phyloP scores from a whole-genome alignment of 2,888 invertebrate genomes.

The Dasypolia templi region DNA sequence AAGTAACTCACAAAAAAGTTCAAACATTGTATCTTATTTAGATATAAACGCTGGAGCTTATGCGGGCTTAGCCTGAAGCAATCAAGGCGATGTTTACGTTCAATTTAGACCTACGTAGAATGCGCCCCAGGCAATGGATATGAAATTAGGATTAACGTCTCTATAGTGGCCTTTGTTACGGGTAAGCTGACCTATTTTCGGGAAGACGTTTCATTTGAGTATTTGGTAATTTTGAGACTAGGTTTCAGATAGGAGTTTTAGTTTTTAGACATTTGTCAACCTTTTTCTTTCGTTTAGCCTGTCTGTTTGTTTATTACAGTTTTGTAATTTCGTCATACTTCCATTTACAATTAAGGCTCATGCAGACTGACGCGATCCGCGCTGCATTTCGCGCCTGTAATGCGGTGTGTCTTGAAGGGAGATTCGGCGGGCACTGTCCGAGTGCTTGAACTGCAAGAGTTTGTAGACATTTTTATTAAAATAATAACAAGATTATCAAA shows the following conservation, averaged over 20 bases:
- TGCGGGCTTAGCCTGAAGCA: conserved; percentile 60
- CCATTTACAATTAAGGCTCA: too few species aligned
- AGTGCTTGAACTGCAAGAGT: too few species aligned
- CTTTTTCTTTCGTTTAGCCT: background rate
- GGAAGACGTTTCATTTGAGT: background rate
- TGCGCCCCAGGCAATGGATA: conserved; percentile 51
- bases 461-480: too few species aligned
- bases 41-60: conserved; percentile 32
- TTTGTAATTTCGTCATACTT: background rate
- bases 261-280: background rate
- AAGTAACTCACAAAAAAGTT: background rate
- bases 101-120: conserved; percentile 66
- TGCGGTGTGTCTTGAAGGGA: too few species aligned
- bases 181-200: conserved; percentile 28
- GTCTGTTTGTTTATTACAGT: background rate
- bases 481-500: too few species aligned
- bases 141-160: conserved; percentile 55
- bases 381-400: too few species aligned
- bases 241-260: background rate
- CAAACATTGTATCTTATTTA: conserved; percentile 43
- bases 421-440: too few species aligned
- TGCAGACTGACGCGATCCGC: too few species aligned
- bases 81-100: conserved; percentile 71
- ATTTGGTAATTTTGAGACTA: background rate
- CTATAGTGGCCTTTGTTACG: conserved; percentile 33